Base-by-base conservation (phyloP, 2,797 vertebrate species). In the Hozukius guyotensis region DNA sequence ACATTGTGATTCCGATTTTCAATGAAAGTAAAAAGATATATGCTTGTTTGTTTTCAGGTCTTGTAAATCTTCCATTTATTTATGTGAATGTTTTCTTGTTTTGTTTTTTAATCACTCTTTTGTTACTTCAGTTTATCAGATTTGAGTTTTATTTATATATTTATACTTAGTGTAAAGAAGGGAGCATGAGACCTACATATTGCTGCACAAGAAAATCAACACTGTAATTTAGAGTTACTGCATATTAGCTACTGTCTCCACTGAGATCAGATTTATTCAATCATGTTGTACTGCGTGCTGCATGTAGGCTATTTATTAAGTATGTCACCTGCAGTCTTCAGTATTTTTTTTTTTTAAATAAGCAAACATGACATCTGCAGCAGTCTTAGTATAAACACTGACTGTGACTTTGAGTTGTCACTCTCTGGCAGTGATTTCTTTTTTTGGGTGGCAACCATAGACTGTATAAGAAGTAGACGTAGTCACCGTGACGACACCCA, bases 1-100 rank as follows among this genome's bases (percentile, higher is more conserved):
- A 75, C 29, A 31, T 72, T 92, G 72, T 83, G 55, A 77, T 61
- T 85, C 71, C 73, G 81, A 82, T 59, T 88, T 78, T 77, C 31
- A 79, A 36, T 73, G 32, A 75, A 81, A 78, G 69, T 66, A 25
- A 24, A 69, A 55, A 75, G 18, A n/a, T 18, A 68, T 5, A 24
- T 64, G 27, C 71, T 53, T 72, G 76, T 83, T 85, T 85, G 66
- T 82, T 90, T 89, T 79, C 61, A 76, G 38, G 80, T 83, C 78
- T 83, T 89, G 77, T 91, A 88, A 89, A 90, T 82, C 46, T 66
- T 57, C 73, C 22, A 46, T 75, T 84, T 76, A 75, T 80, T 55
- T 66, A 55, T 63, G 36, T 66, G 29, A 68, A 88, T 62, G 55
- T 24, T 78, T 70, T 72, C 6, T 32, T 20, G 12, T 72, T 83